Conservation (phyloP, 1,140 invertebrate genomes). For the Bombus huntii region DNA sequence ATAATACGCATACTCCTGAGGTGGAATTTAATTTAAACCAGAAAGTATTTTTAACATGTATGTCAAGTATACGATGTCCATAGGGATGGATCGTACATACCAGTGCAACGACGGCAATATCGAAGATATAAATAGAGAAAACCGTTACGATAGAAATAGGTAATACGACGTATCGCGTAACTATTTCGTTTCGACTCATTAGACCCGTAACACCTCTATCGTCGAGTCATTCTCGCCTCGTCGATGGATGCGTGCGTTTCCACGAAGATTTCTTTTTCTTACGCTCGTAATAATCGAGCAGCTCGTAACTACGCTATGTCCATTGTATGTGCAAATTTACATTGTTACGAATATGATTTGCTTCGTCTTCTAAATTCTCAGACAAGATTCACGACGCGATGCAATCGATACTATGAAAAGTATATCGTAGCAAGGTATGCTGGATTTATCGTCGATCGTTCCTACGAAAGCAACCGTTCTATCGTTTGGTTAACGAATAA, state of each 20-base stretch:
- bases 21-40: conserved; percentile 59
- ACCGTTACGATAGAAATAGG: conserved; percentile 38
- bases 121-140: conserved; percentile 66
- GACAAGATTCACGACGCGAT: no score
- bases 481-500: background rate
- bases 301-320: background rate
- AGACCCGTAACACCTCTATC: background rate
- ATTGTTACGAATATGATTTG: rapidly evolving
- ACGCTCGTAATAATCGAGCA: background rate
- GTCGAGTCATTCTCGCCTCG: background rate
- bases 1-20: conserved; percentile 49
- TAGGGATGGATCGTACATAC: conserved; percentile 55
- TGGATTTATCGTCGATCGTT: no score
- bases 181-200: conserved; percentile 21
- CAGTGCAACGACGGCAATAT: conserved; percentile 52
- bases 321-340: no score
- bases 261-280: background rate
- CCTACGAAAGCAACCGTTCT: no score
- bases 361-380: no score
- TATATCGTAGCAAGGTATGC: no score
- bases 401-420: no score
- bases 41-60: conserved; percentile 69
- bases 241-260: background rate
- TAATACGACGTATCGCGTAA: conserved; percentile 30
- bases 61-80: conserved; percentile 69